These are phyloP conservation scores for Protaetia brevitarsis DNA, from an alignment of 1,140 invertebrate genomes.

Conservation along the genomic window DNA sequence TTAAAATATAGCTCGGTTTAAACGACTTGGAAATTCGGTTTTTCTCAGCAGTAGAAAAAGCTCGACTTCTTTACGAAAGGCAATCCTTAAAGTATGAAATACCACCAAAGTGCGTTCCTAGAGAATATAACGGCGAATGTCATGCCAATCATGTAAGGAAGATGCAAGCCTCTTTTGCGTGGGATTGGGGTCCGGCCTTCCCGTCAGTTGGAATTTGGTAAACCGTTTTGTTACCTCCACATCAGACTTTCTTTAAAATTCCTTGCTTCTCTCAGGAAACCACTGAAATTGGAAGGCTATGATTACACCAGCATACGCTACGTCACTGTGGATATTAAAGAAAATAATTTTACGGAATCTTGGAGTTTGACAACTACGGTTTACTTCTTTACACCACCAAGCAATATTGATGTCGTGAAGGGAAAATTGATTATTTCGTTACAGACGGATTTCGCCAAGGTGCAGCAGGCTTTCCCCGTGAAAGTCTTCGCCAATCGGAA, in stretches of 20 bases:
- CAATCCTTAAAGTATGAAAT: conserved; percentile 62
- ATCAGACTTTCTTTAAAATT: too few species aligned
- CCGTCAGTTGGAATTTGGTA: conserved; percentile 92
- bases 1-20: conserved; percentile 66
- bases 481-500: too few species aligned
- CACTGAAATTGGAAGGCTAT: conserved; percentile 54
- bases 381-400: conserved; percentile 33
- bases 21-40: conserved; percentile 73
- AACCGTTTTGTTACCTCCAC: too few species aligned
- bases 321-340: conserved; percentile 47
- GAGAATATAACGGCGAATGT: conserved; percentile 86
- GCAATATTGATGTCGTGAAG: neutral
- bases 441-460: conserved; percentile 27
- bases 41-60: conserved; percentile 69
- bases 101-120: conserved; percentile 75
- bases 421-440: conserved; percentile 38
- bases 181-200: conserved; percentile 98
- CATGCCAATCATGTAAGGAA: conserved; percentile 93
- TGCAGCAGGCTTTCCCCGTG: too few species aligned
- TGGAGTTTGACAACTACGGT: conserved; percentile 50
- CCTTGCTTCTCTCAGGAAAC: conserved; percentile 52
- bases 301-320: conserved; percentile 53
- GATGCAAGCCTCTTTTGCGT: conserved; percentile 94
- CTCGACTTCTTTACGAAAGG: conserved; percentile 56
- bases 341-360: conserved; percentile 36